phyloP scores from a whole-genome alignment of 2,113 vertebrate genomes.

The Hippopotamus amphibius region DNA sequence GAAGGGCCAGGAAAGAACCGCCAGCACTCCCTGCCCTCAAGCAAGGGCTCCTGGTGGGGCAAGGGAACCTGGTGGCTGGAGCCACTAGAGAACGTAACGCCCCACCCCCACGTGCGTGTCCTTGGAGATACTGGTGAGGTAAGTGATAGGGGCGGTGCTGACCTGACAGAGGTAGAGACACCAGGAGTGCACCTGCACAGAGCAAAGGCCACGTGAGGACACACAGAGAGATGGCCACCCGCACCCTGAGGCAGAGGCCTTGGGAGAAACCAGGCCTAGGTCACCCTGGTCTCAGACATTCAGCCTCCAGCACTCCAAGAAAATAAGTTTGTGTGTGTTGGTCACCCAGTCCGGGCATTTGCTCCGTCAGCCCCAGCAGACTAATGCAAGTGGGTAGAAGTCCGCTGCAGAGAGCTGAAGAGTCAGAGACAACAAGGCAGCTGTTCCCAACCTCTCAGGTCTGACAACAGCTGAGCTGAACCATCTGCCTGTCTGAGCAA shows the following conservation, averaged over 20 bases:
- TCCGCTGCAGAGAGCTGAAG: background rate
- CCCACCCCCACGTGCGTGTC: background rate
- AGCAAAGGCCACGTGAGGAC: background rate
- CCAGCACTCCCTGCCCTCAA: background rate
- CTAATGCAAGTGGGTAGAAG: background rate
- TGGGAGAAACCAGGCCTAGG: background rate
- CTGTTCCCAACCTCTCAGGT: background rate
- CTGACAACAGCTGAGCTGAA: background rate
- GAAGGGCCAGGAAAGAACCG: background rate
- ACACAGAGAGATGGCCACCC: background rate
- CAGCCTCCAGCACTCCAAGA: background rate
- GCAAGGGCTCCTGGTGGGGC: background rate
- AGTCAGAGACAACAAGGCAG: background rate
- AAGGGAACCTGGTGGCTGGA: too few species aligned
- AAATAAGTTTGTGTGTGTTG: background rate
- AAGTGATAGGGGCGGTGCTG: too few species aligned
- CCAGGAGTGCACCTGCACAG: background rate
- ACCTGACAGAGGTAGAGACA: background rate
- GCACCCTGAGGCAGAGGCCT: background rate
- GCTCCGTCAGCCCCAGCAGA: background rate
- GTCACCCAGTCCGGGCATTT: background rate
- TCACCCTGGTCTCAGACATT: background rate
- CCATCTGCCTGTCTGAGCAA: background rate
- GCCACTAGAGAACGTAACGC: background rate
- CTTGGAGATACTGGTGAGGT: background rate